phyloP scores from a whole-genome alignment of 2,113 vertebrate species.

The Turnix velox region DNA sequence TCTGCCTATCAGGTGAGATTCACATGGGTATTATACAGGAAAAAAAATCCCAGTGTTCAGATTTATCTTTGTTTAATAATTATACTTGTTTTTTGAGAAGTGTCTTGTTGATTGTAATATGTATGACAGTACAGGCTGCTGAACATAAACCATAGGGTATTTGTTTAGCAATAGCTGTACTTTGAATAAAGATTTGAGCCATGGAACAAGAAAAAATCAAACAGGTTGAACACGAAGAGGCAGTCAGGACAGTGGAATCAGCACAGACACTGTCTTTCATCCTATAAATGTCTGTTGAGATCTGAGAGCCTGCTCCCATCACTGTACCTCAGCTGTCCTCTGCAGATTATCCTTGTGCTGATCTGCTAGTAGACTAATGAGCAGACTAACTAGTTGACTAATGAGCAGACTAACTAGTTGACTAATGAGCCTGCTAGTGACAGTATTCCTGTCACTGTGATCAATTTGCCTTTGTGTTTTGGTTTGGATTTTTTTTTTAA shows the following conservation, averaged over 20 bases:
- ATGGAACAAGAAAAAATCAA: not conserved
- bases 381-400: no score
- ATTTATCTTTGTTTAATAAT: not conserved
- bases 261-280: not conserved
- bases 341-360: not conserved
- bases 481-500: not conserved
- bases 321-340: not conserved
- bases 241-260: not conserved
- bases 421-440: not conserved
- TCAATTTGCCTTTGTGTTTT: not conserved
- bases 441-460: not conserved
- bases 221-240: not conserved
- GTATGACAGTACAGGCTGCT: not conserved
- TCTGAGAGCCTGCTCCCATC: not conserved
- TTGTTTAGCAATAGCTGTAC: not conserved
- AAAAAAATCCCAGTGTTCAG: not conserved
- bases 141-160: not conserved
- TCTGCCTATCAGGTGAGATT: not conserved
- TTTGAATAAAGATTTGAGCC: not conserved
- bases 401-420: no score
- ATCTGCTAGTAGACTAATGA: no score
- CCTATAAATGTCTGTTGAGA: not conserved
- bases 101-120: not conserved
- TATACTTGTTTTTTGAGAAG: not conserved
- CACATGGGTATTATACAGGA: not conserved